Base-by-base conservation (phyloP, 2,113 vertebrate genomes). In the Siphamia tubifer region DNA sequence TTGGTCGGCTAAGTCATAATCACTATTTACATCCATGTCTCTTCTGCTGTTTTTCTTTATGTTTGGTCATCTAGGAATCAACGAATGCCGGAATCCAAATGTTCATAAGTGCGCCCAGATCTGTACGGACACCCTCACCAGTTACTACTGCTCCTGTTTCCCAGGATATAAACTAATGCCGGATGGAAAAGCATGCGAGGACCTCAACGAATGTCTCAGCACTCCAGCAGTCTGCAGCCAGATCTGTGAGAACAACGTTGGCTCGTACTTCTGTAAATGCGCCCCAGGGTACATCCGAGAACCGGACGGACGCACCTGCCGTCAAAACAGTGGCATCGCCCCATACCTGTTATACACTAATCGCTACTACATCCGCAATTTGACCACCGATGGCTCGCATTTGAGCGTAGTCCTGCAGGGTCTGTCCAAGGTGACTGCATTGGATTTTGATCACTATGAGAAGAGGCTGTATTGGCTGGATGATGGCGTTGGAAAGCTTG, bases 301-400 rank as follows among this genome's bases (percentile, higher is more conserved):
- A 57, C 57, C 89, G 0, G 90, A 92, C n/a, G 82, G 85, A 6
- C 85, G 82, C 53, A 87, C 86, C 3, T 92, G 91, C 44, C 90
- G 91, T 7, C 91, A 92, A 53, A 91, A 90, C 87, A 92, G 91
- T 11, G 85, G 81, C 76, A 48, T 92, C 2, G 62, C 65, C 16
- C 87, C 90, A 0, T 90, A 86, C 69, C 76, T 91, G 56, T 43
- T 92, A 65, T 90, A 91, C 64, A 86, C 64, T 5, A 92, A 91
- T 31, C 82, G 84, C 58, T 92, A 92, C 86, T 92, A 92, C 66
- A 88, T 92, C 71, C 89, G 90, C 11, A 90, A 89, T 43, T 11
- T 90, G 76, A 88, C 85, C 35, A 85, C 68, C 0, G 90, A 92
- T 0, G 91, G 90, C 4, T 74, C 84, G 16, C 82, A 82, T 3